Evolutionary conservation across 2,888 invertebrate species (phyloP), one percentile per base, ranked within the genome.

Genomic region (Tinea pellionella): DNA sequence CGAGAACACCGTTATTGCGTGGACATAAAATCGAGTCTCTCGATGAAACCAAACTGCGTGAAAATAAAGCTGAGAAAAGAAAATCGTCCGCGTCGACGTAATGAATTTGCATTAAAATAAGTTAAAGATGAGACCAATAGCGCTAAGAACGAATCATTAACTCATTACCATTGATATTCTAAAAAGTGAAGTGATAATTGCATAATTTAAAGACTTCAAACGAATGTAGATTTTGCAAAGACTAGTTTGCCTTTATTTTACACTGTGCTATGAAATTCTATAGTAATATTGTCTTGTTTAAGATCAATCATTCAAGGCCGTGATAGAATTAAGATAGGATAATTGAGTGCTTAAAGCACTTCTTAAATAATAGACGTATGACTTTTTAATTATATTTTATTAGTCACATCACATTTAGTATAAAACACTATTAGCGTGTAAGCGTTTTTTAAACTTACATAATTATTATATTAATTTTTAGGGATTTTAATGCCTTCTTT

Each of bases 31-130:
- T 79, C 60, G 87, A 87, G 71, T 87, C 87, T 53, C 75, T 87
- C 47, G 87, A 87, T 63, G 87, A 87, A 67, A 81, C 77, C 29
- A 86, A 84, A 71, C 65, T 83, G 61, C 75, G 84, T 63, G 87
- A 87, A 59, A 79, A 70, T 63, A 86, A 85, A 71, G 69, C 75
- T 60, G 87, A 87, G 62, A 87, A 86, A 65, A 70, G 87, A 62
- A 88, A 87, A 70, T 88, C 87, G 59, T 85, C 87, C 60, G 86
- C 87, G 64, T 87, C 87, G 57, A 87, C 87, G 73, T 86, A 84
- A 75, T 15, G 51, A 57, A 51, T 12, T 56, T 16, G 19, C 42
- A 29, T 60, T 30, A 16, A 41, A 47, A 37, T 32, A 32, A 60
- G 16, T 57, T 55, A 41, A 51, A 64, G 67, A 67, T 63, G 65